Evolutionary conservation across 2,888 invertebrate genomes (phyloP), one percentile per base, ranked within the genome.

Genomic region (Uropetala carovei): DNA sequence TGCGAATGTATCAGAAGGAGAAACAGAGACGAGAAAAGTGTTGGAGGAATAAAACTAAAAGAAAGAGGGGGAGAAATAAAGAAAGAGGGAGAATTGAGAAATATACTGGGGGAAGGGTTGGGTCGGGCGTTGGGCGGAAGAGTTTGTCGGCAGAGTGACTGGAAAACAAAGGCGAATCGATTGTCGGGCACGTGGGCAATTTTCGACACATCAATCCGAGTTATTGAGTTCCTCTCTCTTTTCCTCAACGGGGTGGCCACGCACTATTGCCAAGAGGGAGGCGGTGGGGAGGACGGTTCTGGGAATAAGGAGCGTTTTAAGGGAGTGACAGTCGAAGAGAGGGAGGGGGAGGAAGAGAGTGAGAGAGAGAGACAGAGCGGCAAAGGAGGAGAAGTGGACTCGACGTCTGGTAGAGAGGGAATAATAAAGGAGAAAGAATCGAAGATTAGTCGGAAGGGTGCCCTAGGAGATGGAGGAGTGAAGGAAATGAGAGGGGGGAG

Each of bases 181-280:
- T 68, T 64, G 89, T 11, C 89, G 68, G 89, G 89, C 89, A 89
- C 89, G 89, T 89, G 89, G 89, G 89, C 89, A 89, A 89, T 89
- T 89, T 89, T 89, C 89, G 89, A 89, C 89, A 89, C 89, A 89
- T 89, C 89, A 89, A 89, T 89, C 89, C 89, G 68, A 89, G 89
- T 89, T 89, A 89, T 89, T 89, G 89, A 89, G 89, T 89, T 89
- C 68, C 43, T n/a, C 82, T 43, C 18, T n/a, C 83, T 43, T 22
- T 75, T 89, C 89, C 43, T 60, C 68, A 43, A n/a, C 64, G 68
- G 89, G 56, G 43, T 43, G 56, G 83, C 83, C 75, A 75, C 27
- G 43, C 43, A 43, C 43, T 43, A 43, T 43, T 43, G 43, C 43
- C 43, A 43, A 43, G 43, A 43, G n/a, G 64, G 18, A 10, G 56